phyloP scores from a whole-genome alignment of 2,888 invertebrate species.

The Phlogophora meticulosa region DNA sequence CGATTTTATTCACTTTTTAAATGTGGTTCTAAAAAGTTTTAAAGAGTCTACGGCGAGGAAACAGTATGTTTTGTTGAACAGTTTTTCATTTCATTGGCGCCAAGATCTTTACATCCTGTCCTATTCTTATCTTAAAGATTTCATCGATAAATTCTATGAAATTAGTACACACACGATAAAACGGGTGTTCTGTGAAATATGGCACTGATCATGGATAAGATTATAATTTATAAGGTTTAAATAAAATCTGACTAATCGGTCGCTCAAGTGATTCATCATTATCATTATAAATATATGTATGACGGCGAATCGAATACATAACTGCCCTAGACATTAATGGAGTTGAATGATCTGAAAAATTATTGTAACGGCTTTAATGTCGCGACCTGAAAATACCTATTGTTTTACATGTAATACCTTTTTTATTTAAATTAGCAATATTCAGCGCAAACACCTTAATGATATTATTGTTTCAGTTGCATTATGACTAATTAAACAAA shows the following conservation, averaged over 20 bases:
- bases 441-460: constrained; percentile 37
- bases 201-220: constrained; percentile 33
- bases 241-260: constrained; percentile 30
- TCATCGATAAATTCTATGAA: constrained; percentile 17
- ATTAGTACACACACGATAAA: constrained; percentile 33
- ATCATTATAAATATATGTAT: neutral
- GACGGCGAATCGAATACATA: constrained; percentile 25
- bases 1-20: constrained; percentile 27
- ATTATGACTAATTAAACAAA: constrained; percentile 40
- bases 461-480: constrained; percentile 42
- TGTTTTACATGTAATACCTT: constrained; percentile 2
- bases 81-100: neutral
- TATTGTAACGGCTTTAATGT: constrained; percentile 13
- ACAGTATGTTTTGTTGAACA: neutral
- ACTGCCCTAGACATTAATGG: constrained; percentile 30
- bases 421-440: constrained; percentile 9
- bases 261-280: constrained; percentile 53
- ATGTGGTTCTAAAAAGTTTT: neutral
- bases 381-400: constrained; percentile 20
- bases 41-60: neutral
- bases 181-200: constrained; percentile 29
- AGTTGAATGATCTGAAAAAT: constrained; percentile 31
- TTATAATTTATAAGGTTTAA: constrained; percentile 26
- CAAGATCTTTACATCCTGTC: constrained; percentile 1
- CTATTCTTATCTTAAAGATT: constrained; percentile 11